Conservation (phyloP, 2,113 vertebrate genomes). For the Corythornis madagascariensis region DNA sequence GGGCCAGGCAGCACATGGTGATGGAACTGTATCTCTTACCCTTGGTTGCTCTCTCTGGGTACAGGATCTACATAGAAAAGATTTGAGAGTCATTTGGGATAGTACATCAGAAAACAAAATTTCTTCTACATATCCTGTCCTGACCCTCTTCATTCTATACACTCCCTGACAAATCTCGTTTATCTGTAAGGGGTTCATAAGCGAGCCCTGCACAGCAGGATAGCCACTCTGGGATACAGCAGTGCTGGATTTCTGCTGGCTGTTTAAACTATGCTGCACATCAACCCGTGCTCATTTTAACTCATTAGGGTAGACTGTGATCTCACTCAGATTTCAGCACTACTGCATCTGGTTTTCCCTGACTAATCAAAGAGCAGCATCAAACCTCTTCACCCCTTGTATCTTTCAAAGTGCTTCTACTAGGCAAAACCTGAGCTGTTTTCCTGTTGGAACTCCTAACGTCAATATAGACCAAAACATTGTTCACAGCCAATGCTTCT, state of each 20-base stretch:
- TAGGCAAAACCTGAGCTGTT: background rate
- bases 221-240: background rate
- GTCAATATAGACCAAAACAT: background rate
- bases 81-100: background rate
- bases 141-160: background rate
- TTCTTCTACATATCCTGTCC: background rate
- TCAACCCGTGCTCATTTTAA: background rate
- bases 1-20: background rate
- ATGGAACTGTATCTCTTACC: background rate
- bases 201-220: background rate
- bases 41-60: background rate
- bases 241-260: background rate
- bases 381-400: background rate
- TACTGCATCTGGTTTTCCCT: background rate
- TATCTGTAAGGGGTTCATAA: background rate
- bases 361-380: background rate
- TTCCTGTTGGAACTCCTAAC: background rate
- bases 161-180: background rate
- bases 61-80: background rate
- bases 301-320: background rate
- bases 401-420: background rate
- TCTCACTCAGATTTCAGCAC: background rate
- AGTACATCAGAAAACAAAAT: background rate
- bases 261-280: background rate
- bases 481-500: background rate